Evolutionary conservation across 2,888 invertebrate species (phyloP), one percentile per base, ranked within the genome.

Genomic region (Anoplius nigerrimus): DNA sequence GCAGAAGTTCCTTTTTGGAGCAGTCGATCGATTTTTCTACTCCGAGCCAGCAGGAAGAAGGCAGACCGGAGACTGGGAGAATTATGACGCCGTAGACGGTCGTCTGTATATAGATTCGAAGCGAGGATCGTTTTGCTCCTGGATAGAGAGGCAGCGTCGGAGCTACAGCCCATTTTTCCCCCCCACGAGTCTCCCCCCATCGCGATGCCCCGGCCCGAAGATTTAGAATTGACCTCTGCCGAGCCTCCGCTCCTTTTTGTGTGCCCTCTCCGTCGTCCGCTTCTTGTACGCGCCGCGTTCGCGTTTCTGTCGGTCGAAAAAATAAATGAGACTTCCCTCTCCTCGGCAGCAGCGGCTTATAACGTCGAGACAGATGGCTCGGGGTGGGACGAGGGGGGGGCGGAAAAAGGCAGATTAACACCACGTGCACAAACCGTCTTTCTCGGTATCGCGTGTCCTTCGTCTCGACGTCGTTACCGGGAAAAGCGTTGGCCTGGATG

Each of bases 391-490:
- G 16, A 52, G 13, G 22, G 6, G 15, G 8, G 11, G 11, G 34
- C 2, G 16, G 48, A 48, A 48, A 48, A 18, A 48, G 53, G 24
- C n/a, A 48, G 20, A 60, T 34, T 18, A 34, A 46, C 57, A 52
- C 16, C 57, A 54, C 16, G 42, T 61, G 52, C 60, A 65, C n/a
- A n/a, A 46, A 58, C 18, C 34, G 15, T 55, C 34, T 3, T 34
- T 34, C 34, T 34, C 8, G 11, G 34, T 58, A 58, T 58, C 43
- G 15, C 62, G 11, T 62, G 21, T 65, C 58, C 27, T 18, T 42
- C 27, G 18, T 16, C 34, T 34, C 6, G 21, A 15, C 59, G 15
- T 22, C 48, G 59, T 59, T 43, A 46, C 48, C 48, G 22, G 27
- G 54, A 54, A 22, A 22, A 34, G 34, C 34, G 11, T 34, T 13